Percentiles rank a stretch among this genome's conserved stretches.
Conservation (phyloP, 2,797 vertebrate genomes). For the Cuniculus paca region DNA sequence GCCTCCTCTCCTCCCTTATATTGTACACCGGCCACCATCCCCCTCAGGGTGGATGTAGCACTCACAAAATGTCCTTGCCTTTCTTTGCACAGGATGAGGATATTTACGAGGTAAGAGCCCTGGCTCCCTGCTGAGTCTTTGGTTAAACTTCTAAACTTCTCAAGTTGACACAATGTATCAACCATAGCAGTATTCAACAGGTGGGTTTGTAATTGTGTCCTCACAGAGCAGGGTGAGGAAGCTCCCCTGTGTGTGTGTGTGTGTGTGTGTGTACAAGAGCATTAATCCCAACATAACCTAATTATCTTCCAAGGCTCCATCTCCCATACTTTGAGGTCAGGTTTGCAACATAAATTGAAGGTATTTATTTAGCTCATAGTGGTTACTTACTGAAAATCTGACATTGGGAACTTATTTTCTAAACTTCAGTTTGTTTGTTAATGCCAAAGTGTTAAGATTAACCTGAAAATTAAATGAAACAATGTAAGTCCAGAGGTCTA, state of each 20-base stretch:
- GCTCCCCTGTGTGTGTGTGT: background rate
- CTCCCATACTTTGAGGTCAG: background rate
- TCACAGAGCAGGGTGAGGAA: background rate
- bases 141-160: too few relatives aligned
- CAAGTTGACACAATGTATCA: too few relatives aligned
- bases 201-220: background rate
- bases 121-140: too few relatives aligned
- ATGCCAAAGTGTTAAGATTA: background rate
- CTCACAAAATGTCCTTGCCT: too few relatives aligned
- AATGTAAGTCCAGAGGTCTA: background rate
- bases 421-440: background rate
- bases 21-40: too few relatives aligned
- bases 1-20: too few relatives aligned
- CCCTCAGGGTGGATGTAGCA: too few relatives aligned
- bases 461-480: background rate
- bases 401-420: background rate
- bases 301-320: background rate
- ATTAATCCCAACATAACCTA: background rate
- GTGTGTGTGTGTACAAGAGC: background rate
- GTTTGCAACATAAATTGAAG: background rate
- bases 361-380: background rate
- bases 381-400: background rate
- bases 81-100: too few relatives aligned
- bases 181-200: background rate
- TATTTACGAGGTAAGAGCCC: too few relatives aligned